A percentile compares a stretch with the other conserved stretches of the same genome.
These are phyloP conservation scores for Ciconia nigra DNA, from an alignment of 2,797 vertebrate genomes.

Conservation along the genomic window DNA sequence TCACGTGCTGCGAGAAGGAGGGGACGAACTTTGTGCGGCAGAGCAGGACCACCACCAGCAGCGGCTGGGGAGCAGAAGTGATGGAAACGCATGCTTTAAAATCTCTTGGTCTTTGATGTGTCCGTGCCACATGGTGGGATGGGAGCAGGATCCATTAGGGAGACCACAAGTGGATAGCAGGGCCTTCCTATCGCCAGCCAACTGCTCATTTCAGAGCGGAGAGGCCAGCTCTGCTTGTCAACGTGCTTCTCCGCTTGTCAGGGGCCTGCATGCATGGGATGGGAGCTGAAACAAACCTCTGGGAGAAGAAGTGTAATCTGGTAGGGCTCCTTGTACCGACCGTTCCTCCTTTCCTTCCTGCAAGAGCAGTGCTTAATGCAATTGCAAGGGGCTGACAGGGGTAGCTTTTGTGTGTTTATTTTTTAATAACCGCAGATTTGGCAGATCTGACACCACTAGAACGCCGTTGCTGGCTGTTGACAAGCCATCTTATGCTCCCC, in stretches of 20 bases:
- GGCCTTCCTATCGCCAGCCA: background rate
- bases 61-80: background rate
- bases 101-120: background rate
- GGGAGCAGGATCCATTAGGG: background rate
- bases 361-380: background rate
- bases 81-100: accelerated
- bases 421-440: background rate
- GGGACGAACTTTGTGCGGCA: background rate
- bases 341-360: background rate
- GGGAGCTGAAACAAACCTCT: background rate
- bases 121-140: accelerated
- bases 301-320: background rate
- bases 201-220: background rate
- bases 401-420: background rate
- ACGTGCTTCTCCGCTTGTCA: background rate
- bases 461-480: background rate
- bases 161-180: background rate
- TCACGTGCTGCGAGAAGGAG: accelerated
- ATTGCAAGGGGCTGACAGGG: background rate
- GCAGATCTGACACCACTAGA: background rate
- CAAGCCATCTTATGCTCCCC: no score
- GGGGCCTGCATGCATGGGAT: accelerated
- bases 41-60: background rate
- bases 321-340: background rate
- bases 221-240: background rate